These are phyloP conservation scores for Micropoecilia bifurca DNA, from an alignment of 2,797 vertebrate species.

Conservation along the genomic window DNA sequence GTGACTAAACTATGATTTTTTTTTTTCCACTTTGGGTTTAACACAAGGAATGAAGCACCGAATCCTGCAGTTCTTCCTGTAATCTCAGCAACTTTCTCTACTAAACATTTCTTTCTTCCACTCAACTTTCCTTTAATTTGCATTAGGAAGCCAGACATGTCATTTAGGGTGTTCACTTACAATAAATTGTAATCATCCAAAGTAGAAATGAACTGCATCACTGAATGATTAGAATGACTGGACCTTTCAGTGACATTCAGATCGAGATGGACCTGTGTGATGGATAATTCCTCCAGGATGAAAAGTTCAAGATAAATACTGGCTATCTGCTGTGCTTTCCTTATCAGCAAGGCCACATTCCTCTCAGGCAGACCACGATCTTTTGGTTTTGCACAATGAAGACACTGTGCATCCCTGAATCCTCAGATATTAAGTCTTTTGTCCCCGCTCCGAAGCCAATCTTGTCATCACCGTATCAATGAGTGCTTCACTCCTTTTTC, in stretches of 20 bases:
- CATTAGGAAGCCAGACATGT: neutral
- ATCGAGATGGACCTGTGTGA: neutral
- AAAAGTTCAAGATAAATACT: conserved; percentile 28
- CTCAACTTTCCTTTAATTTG: neutral
- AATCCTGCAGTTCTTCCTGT: too few relatives aligned
- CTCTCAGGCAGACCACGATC: conserved; percentile 51
- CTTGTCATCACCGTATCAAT: conserved; percentile 55
- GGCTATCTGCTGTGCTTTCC: conserved; percentile 34
- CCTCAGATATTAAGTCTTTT: conserved; percentile 40
- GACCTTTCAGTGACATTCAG: neutral
- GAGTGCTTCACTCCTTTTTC: conserved; percentile 67
- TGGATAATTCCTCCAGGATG: neutral
- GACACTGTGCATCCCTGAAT: conserved; percentile 40
- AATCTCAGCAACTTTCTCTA: too few relatives aligned
- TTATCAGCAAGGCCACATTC: conserved; percentile 75
- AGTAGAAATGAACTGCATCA: neutral
- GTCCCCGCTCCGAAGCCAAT: conserved; percentile 21
- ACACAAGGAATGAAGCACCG: neutral
- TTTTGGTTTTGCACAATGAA: conserved; percentile 35
- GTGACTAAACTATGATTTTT: neutral
- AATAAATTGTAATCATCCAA: neutral
- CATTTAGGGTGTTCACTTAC: neutral
- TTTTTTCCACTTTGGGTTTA: neutral
- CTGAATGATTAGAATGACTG: neutral
- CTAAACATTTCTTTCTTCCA: neutral